A percentile compares a stretch with the other conserved stretches of the same genome.
Evolutionary conservation across 2,113 vertebrate genomes (phyloP).

Genomic region (Equus quagga): DNA sequence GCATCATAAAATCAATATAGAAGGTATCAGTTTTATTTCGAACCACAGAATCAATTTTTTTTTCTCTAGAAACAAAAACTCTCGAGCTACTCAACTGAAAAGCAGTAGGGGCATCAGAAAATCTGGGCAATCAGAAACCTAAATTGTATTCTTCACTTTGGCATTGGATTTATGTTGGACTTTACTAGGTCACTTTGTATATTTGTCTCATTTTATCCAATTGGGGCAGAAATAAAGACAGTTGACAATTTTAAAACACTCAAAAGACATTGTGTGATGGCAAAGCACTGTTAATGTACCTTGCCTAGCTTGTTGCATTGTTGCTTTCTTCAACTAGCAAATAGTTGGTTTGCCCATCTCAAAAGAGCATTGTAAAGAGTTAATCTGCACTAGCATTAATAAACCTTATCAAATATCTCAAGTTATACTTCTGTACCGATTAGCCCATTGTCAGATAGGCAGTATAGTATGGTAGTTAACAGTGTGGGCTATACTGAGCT

Average conservation of each 20-base stretch:
- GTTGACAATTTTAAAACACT: not conserved
- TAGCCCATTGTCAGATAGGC: not conserved
- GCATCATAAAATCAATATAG: conserved; percentile 21
- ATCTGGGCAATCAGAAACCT: not conserved
- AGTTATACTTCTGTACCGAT: not conserved
- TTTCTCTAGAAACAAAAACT: not conserved
- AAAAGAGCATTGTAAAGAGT: not conserved
- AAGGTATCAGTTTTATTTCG: not conserved
- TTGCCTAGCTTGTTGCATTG: not conserved
- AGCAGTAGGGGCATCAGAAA: not conserved
- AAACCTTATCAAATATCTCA: not conserved
- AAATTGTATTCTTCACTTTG: not conserved
- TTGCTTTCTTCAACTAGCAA: not conserved
- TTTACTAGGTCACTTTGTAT: not conserved
- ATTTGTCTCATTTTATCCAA: not conserved
- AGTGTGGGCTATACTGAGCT: not conserved
- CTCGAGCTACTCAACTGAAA: conserved; percentile 18
- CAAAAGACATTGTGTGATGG: not conserved
- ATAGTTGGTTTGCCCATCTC: not conserved
- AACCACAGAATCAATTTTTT: not conserved
- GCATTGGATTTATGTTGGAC: not conserved
- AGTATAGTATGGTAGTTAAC: not conserved
- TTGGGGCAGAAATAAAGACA: not conserved
- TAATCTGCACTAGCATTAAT: not conserved
- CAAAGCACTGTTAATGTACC: not conserved